These are phyloP conservation scores for Itoplectis maculator DNA, from an alignment of 2,888 invertebrate genomes.

Conservation along the genomic window DNA sequence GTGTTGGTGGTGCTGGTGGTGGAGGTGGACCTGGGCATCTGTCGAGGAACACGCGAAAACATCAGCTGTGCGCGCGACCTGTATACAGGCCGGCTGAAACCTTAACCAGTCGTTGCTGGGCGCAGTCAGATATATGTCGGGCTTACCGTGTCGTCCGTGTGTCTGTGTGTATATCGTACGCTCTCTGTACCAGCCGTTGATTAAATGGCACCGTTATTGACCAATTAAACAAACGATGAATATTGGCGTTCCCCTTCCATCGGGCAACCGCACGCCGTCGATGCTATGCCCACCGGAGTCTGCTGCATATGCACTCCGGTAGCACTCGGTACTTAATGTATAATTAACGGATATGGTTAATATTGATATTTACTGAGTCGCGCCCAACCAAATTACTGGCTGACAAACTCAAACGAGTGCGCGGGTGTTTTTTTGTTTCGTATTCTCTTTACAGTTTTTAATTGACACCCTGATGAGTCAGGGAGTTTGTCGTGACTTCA, in stretches of 20 bases:
- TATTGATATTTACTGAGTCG: not conserved
- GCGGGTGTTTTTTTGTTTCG: not conserved
- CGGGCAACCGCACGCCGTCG: not conserved
- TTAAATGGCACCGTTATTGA: constrained; percentile 5
- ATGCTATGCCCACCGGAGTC: not conserved
- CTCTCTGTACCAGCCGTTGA: constrained; percentile 5
- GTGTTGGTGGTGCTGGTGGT: not conserved
- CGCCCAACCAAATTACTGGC: not conserved
- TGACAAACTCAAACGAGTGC: not conserved
- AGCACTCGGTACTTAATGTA: not conserved
- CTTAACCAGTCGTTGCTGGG: constrained; percentile 36
- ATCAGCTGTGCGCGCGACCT: constrained; percentile 78
- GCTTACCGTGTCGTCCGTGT: not conserved
- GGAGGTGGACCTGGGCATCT: constrained; percentile 74
- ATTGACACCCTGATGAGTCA: no score
- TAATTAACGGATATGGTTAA: not conserved
- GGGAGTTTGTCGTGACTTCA: no score
- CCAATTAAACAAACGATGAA: constrained; percentile 15
- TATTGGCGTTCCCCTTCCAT: constrained; percentile 6
- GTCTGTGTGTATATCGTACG: not conserved
- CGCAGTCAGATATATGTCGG: constrained; percentile 8
- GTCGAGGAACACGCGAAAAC: constrained; percentile 79
- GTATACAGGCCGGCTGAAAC: constrained; percentile 68
- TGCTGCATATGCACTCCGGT: not conserved
- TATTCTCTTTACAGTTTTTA: not conserved